Evolutionary conservation across 2,888 invertebrate species (phyloP).

Genomic region (Diplazon laetatorius): DNA sequence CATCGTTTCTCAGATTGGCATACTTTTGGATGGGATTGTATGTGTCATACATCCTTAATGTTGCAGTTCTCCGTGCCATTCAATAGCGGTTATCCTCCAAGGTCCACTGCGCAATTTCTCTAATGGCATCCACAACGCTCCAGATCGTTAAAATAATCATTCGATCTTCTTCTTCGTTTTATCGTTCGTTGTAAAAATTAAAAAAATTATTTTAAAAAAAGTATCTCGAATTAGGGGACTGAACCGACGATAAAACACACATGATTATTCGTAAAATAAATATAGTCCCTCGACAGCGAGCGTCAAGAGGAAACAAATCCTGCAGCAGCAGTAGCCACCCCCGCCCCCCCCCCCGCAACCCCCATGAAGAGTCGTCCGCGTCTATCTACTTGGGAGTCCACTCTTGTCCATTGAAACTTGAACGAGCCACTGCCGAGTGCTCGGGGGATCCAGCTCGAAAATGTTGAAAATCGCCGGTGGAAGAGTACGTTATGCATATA

Average conservation of each 20-base stretch:
- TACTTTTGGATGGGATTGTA: too few species aligned
- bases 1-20: too few species aligned
- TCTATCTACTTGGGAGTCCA: not conserved
- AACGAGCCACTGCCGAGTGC: not conserved
- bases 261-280: not conserved
- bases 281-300: not conserved
- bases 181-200: not conserved
- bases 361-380: not conserved
- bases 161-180: slow-evolving; percentile 53
- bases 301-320: slow-evolving; percentile 18
- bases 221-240: too few species aligned
- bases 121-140: slow-evolving; percentile 73
- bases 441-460: slow-evolving; percentile 12
- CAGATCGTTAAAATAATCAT: slow-evolving; percentile 67
- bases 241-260: not conserved
- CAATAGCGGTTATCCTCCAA: slow-evolving; percentile 73
- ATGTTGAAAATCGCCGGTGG: slow-evolving; percentile 32
- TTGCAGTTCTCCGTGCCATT: slow-evolving; percentile 71
- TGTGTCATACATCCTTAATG: too few species aligned
- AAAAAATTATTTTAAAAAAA: not conserved
- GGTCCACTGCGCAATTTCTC: slow-evolving; percentile 75
- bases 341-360: too few species aligned
- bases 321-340: too few species aligned
- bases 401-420: not conserved
- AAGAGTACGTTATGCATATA: not conserved